Evolutionary conservation across 2,113 vertebrate species (phyloP).

Genomic region (Cheilinus undulatus): DNA sequence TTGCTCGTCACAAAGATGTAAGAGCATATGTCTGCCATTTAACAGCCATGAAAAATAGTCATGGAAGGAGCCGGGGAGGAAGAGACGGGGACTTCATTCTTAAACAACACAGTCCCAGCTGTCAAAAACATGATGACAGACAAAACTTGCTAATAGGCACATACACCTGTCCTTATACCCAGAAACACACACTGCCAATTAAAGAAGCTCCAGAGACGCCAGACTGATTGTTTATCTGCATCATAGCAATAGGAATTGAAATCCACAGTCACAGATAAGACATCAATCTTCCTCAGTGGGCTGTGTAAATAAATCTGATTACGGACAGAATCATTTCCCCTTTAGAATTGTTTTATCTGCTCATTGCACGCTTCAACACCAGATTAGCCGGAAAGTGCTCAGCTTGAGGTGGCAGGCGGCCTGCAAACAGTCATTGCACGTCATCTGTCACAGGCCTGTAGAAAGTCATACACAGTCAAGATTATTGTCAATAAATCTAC

Average conservation of each 20-base stretch:
- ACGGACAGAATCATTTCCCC: conserved; percentile 83
- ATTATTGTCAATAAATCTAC: neutral
- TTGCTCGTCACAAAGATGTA: conserved; percentile 67
- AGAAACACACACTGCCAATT: conserved; percentile 66
- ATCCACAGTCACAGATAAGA: conserved; percentile 82
- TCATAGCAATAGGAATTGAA: conserved; percentile 78
- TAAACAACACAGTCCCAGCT: conserved; percentile 38
- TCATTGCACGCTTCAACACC: conserved; percentile 70
- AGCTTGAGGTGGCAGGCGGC: conserved; percentile 63
- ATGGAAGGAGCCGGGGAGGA: conserved; percentile 52
- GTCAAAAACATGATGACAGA: conserved; percentile 57
- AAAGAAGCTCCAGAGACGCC: conserved; percentile 76
- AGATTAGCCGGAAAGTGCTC: conserved; percentile 73
- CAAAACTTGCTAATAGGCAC: conserved; percentile 50
- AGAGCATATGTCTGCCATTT: conserved; percentile 78
- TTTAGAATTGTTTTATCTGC: conserved; percentile 85
- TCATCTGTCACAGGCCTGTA: conserved; percentile 24
- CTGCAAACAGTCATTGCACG: conserved; percentile 17
- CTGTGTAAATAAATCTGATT: conserved; percentile 86
- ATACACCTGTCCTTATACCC: conserved; percentile 10
- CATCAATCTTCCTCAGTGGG: conserved; percentile 84
- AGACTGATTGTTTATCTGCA: conserved; percentile 81
- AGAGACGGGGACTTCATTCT: conserved; percentile 51
- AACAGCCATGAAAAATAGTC: conserved; percentile 70
- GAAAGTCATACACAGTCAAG: too few relatives aligned